phyloP scores from a whole-genome alignment of 2,888 invertebrate genomes.

The Deroplatys truncata region DNA sequence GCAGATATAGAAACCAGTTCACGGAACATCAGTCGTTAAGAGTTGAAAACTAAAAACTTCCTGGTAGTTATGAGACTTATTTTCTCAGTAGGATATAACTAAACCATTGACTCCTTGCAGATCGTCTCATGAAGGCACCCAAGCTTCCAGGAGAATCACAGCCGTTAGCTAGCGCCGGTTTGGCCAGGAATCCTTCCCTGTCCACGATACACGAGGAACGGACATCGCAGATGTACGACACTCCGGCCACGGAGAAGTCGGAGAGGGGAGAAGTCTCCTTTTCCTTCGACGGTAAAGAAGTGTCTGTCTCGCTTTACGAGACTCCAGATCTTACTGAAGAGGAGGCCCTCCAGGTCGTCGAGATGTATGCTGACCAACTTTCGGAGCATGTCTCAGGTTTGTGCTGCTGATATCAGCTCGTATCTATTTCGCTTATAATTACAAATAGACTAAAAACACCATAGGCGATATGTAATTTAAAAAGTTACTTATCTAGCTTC shows the following conservation, averaged over 20 bases:
- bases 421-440: neutral
- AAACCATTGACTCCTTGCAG: neutral
- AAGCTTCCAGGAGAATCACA: neutral
- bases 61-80: no score
- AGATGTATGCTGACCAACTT: conserved; percentile 91
- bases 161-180: conserved; percentile 34
- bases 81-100: neutral
- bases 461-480: no score
- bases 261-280: conserved; percentile 79
- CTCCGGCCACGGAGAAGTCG: conserved; percentile 64
- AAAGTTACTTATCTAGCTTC: neutral
- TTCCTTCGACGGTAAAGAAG: conserved; percentile 88
- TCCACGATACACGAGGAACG: conserved; percentile 89
- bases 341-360: conserved; percentile 85
- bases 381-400: conserved; percentile 77
- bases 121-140: neutral
- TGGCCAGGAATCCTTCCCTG: conserved; percentile 74
- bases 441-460: no score
- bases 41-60: no score
- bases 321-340: conserved; percentile 90
- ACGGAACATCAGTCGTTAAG: no score
- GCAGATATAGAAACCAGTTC: no score
- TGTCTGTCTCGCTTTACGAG: conserved; percentile 85
- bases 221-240: conserved; percentile 83
- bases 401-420: conserved; percentile 16